These are phyloP conservation scores for Rutpela maculata DNA, from an alignment of 2,888 invertebrate species.

Conservation along the genomic window DNA sequence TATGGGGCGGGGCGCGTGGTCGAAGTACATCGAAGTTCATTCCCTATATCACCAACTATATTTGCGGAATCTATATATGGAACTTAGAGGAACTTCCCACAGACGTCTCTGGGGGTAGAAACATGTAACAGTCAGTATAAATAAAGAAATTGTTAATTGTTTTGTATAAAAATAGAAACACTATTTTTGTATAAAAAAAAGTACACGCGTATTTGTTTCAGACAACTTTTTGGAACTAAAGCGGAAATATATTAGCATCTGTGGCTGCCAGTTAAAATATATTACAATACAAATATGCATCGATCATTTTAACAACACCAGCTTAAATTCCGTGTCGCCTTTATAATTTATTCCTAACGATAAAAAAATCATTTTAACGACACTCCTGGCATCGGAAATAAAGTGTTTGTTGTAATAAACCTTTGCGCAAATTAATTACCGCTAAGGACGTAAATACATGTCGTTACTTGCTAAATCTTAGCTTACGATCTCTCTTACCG, in stretches of 20 bases:
- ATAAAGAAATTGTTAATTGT: not conserved
- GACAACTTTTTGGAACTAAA: not conserved
- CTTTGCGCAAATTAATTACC: slow-evolving; percentile 44
- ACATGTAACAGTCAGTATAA: too few species aligned
- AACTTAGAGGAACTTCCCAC: too few species aligned
- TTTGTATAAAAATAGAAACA: too few species aligned
- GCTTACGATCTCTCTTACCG: slow-evolving; percentile 34
- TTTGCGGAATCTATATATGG: too few species aligned
- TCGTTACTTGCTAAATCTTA: slow-evolving; percentile 44
- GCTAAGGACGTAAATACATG: slow-evolving; percentile 47
- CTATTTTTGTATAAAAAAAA: not conserved
- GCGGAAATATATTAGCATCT: not conserved
- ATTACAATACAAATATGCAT: slow-evolving; percentile 12
- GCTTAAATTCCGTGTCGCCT: slow-evolving; percentile 1
- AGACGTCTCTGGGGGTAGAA: too few species aligned
- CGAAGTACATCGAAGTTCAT: too few species aligned
- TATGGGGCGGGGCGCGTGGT: too few species aligned
- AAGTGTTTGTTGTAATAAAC: slow-evolving; percentile 15
- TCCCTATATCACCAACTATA: too few species aligned
- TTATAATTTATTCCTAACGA: slow-evolving; percentile 21
- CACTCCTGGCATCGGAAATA: slow-evolving; percentile 25
- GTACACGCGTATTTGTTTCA: not conserved
- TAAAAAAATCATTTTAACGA: slow-evolving; percentile 12
- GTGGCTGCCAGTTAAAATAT: not conserved
- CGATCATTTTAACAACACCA: slow-evolving; percentile 24